Evolutionary conservation across 2,113 vertebrate species (phyloP).

Genomic region (Oenanthe melanoleuca): DNA sequence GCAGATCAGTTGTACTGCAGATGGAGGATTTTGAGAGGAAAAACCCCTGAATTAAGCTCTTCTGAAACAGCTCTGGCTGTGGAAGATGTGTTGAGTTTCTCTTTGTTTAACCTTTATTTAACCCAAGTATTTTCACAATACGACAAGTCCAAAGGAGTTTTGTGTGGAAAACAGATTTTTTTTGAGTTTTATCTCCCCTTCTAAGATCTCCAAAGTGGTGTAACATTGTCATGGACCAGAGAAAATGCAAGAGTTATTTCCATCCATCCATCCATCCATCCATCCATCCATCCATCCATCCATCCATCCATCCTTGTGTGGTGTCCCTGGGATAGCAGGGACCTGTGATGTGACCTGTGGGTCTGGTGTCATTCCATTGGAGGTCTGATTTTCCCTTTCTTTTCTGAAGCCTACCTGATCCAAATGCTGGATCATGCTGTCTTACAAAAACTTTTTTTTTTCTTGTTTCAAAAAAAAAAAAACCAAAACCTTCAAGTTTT

Average conservation of each 20-base stretch:
- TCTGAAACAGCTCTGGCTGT: not conserved
- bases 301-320: not conserved
- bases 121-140: not conserved
- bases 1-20: not conserved
- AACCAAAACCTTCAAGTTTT: not conserved
- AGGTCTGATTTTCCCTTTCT: not conserved
- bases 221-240: not conserved
- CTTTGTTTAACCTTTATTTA: not conserved
- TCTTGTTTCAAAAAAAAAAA: too few relatives aligned
- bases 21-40: not conserved
- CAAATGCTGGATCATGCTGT: not conserved
- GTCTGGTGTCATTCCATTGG: not conserved
- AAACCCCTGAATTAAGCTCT: not conserved
- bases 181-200: not conserved
- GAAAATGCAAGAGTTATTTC: not conserved
- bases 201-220: not conserved
- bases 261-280: not conserved
- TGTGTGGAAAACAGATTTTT: not conserved
- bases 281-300: not conserved
- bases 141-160: not conserved
- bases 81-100: not conserved
- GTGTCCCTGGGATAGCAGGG: not conserved
- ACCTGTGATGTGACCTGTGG: too few relatives aligned
- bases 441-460: not conserved
- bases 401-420: not conserved